Percentiles rank a stretch among this genome's conserved stretches.
Evolutionary conservation across 2,113 vertebrate genomes (phyloP).

Genomic region (Polypterus senegalus): DNA sequence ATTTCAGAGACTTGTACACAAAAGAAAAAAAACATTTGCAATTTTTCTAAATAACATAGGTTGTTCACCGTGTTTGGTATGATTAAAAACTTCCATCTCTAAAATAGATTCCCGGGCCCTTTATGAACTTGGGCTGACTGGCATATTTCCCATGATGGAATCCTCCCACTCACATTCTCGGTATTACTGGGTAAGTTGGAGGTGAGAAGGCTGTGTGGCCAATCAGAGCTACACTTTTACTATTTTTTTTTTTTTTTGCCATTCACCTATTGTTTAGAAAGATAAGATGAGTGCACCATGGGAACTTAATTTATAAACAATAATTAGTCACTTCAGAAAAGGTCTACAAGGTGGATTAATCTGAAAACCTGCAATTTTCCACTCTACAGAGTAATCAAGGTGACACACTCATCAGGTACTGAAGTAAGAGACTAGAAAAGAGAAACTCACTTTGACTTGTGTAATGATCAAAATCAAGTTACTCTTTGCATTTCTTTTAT

Average conservation of each 20-base stretch:
- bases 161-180: constrained; percentile 1
- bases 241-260: not conserved
- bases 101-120: not conserved
- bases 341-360: not conserved
- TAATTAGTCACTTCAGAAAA: constrained; percentile 1
- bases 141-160: constrained; percentile 1
- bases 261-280: not conserved
- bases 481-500: no score
- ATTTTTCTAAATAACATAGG: not conserved
- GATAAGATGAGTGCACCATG: not conserved
- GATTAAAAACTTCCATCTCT: not conserved
- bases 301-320: constrained; percentile 4
- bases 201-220: not conserved
- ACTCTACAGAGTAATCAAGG: not conserved
- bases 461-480: no score
- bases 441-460: no score
- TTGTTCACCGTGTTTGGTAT: not conserved
- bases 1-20: no score
- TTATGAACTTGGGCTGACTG: not conserved
- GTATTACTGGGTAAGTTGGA: not conserved
- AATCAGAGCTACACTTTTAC: not conserved
- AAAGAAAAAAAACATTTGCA: not conserved
- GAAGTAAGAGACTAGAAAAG: no score
- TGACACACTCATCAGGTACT: no score
- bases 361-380: not conserved